Base-by-base conservation (phyloP, 1,140 invertebrate species). In the Hylyphantes graminicola region DNA sequence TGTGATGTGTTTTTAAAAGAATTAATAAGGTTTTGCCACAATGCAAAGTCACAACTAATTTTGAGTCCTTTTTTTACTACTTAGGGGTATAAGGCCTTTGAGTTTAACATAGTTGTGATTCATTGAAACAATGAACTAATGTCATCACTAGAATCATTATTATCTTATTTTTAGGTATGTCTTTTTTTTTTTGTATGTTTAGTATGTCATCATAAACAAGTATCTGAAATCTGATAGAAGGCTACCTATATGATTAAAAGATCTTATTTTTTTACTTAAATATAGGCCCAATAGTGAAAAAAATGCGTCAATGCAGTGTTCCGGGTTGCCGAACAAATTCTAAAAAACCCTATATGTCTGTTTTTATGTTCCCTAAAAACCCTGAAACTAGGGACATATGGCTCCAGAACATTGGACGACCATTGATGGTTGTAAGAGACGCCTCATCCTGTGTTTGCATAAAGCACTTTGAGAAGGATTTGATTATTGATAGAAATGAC, bases 341-440 rank as follows among this genome's bases (percentile, higher is more conserved):
- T 67, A 65, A 48, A 19, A 78, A 78, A 63, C 51, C 76, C 35
- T 78, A 78, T 67, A 64, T 78, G 15, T 78, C 76, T 11, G 76
- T 78, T 13, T 78, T 78, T 55, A 61, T 51, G 67, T 78, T 78
- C 67, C 76, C 76, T 15, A 78, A 78, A 78, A 63, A 54, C 8
- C 50, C 51, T 54, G 54, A n/a, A 65, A n/a, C 67, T 65, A 21
- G 61, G 13, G 35, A 78, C 19, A 21, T 78, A 21, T 78, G 76
- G 76, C 63, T 67, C 11, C 65, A 78, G 51, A 65, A 21, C 17
- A 67, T 78, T 53, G 63, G 63, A 67, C 10, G 51, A 17, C 76
- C 76, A 5, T 48, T 35, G 51, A 54, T 78, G 21, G 67, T 67
- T 35, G 51, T 78, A 35, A 19, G 8, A 35, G 76, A 78, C 35